Base-by-base conservation (phyloP, 2,888 invertebrate species). In the Pseudoips prasinana region DNA sequence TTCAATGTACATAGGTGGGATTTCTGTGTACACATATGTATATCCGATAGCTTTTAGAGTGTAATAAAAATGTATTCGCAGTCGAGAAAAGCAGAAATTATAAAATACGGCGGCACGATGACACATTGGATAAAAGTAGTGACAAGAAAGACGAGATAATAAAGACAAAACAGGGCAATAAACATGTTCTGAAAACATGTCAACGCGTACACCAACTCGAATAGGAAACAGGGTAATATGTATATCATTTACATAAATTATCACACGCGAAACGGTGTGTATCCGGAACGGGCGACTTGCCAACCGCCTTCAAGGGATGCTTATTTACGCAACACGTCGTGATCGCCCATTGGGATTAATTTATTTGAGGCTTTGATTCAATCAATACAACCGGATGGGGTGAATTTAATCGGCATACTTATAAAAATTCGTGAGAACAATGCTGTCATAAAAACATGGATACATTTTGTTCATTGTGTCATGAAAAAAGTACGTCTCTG, bases 181-280 rank as follows among this genome's bases (percentile, higher is more conserved):
- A 79, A 78, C 74, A 75, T 73, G 66, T 71, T 71, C 71, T 71
- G 67, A 68, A 76, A 80, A 77, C 74, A 79, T 68, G 77, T 73
- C 73, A 71, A 64, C 58, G 60, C 57, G 61, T 63, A 64, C 65
- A 63, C 64, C 58, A 51, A 67, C 63, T 69, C 68, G 72, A 71
- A 78, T 74, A 71, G 74, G 71, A 77, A 75, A 75, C 73, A 65
- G 70, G 72, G 71, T 80, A 82, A 83, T 82, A 81, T 72, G 80
- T 77, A 85, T 85, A 76, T 79, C 80, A 82, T 87, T 85, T 82
- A 71, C 83, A 86, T 85, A 84, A 84, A 86, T 86, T 82, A 86
- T 84, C 67, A 69, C 64, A 57, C 64, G 60, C 57, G 65, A 72
- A 78, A 73, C 64, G 43, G 61, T 71, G 73, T 73, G 68, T 76